phyloP scores from a whole-genome alignment of 2,797 vertebrate genomes.

The Microtus californicus region DNA sequence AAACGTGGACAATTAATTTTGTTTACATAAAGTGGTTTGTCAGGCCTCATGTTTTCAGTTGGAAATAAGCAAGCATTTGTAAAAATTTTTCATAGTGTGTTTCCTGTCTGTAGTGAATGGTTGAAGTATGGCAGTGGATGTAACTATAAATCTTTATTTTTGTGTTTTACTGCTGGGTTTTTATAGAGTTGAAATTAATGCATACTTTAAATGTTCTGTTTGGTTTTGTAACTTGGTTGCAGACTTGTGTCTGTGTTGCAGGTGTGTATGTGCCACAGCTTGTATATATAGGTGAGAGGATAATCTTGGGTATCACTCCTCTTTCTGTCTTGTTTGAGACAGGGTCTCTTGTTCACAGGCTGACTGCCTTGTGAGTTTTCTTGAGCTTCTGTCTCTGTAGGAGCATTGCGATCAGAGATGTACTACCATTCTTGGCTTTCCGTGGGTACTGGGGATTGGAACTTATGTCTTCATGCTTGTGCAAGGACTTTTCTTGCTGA shows the following conservation, averaged over 20 bases:
- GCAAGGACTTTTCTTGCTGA: background rate
- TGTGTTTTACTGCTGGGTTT: background rate
- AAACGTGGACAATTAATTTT: slow-evolving; percentile 25
- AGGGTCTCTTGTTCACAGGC: background rate
- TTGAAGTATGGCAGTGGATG: slow-evolving; percentile 8
- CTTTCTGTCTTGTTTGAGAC: background rate
- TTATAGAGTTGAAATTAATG: background rate
- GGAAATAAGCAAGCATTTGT: slow-evolving; percentile 25
- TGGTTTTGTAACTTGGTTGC: background rate
- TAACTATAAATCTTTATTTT: background rate
- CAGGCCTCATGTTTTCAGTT: background rate
- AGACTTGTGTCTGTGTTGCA: background rate
- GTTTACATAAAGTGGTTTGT: slow-evolving; percentile 2
- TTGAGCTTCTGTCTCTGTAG: background rate
- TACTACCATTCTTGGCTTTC: background rate
- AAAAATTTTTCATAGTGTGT: slow-evolving; percentile 19
- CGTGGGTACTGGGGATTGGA: background rate
- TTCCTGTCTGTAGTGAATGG: slow-evolving; percentile 3
- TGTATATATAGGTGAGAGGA: background rate
- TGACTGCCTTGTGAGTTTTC: background rate
- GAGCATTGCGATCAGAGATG: background rate
- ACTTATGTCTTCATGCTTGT: background rate
- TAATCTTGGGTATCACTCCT: background rate
- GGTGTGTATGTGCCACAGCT: background rate
- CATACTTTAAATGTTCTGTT: background rate